Evolutionary conservation across 2,888 invertebrate genomes (phyloP).

Genomic region (Lasiommata megera): DNA sequence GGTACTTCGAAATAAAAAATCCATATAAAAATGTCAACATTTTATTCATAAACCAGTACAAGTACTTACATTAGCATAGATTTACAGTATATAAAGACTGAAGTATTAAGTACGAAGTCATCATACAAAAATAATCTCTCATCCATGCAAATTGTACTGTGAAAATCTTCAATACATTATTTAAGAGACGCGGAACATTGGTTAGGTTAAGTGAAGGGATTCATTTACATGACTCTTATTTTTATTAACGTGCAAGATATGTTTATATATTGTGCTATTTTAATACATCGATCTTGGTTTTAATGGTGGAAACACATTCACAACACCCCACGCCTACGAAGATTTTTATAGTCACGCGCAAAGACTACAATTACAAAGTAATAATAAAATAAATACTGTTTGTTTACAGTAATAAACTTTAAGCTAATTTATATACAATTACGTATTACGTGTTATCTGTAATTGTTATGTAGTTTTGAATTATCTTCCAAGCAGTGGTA

Average conservation of each 20-base stretch:
- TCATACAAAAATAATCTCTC: constrained; percentile 75
- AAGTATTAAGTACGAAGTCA: constrained; percentile 45
- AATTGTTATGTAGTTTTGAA: no score
- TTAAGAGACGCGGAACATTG: not conserved
- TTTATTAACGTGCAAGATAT: not conserved
- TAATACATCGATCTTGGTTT: not conserved
- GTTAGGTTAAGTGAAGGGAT: not conserved
- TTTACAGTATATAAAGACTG: constrained; percentile 62
- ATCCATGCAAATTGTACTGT: constrained; percentile 37
- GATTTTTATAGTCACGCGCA: no score
- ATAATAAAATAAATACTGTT: no score
- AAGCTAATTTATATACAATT: no score
- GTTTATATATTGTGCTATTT: not conserved
- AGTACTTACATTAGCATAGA: constrained; percentile 62
- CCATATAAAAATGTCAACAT: constrained; percentile 70
- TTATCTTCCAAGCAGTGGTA: no score
- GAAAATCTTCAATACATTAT: not conserved
- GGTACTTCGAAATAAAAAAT: constrained; percentile 33
- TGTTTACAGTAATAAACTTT: no score
- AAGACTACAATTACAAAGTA: no score
- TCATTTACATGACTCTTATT: not conserved
- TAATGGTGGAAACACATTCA: not conserved
- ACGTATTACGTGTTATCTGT: no score
- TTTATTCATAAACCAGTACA: constrained; percentile 78
- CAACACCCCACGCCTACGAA: no score